Evolutionary conservation across 1,140 invertebrate species (phyloP), one percentile per base, ranked within the genome.

Genomic region (Halictus rubicundus): DNA sequence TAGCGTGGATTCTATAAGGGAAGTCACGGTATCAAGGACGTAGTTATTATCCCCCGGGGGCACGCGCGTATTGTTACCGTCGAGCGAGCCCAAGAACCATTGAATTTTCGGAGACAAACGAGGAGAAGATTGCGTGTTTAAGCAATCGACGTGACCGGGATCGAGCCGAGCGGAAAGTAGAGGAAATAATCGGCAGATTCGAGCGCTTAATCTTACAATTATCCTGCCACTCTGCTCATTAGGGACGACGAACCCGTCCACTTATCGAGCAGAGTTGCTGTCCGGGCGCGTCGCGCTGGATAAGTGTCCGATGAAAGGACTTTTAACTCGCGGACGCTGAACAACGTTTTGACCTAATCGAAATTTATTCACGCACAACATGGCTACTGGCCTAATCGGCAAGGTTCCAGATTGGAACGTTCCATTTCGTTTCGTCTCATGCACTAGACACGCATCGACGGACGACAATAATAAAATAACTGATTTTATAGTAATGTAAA

Each of bases 41-140:
- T 83, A 76, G 90, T 92, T 93, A 92, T 92, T 92, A 91, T 89
- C 83, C 89, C 92, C 89, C 75, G 87, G 88, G 90, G 91, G 88
- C 80, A 87, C 82, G 83, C 83, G 88, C 84, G 84, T 86, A 92
- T 92, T 92, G 90, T 92, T 92, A 88, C 89, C 90, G 82, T 87
- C 88, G 88, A 71, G 82, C 76, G 68, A 82, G 68, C 64, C 80
- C 68, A 78, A 86, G 83, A 80, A 85, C 84, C 84, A 87, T 78
- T 87, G 78, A 87, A 86, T 83, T 78, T 87, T 80, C 78, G 63
- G 81, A 80, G 82, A 88, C 86, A 85, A 88, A 88, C 78, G 75
- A 78, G 63, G 75, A 76, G 65, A 84, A 80, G 68, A 73, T 14
- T 59, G 64, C 54, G 71, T 68, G 73, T 59, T 66, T 66, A 84